phyloP scores from a whole-genome alignment of 2,113 vertebrate species.

The Tenrec ecaudatus region DNA sequence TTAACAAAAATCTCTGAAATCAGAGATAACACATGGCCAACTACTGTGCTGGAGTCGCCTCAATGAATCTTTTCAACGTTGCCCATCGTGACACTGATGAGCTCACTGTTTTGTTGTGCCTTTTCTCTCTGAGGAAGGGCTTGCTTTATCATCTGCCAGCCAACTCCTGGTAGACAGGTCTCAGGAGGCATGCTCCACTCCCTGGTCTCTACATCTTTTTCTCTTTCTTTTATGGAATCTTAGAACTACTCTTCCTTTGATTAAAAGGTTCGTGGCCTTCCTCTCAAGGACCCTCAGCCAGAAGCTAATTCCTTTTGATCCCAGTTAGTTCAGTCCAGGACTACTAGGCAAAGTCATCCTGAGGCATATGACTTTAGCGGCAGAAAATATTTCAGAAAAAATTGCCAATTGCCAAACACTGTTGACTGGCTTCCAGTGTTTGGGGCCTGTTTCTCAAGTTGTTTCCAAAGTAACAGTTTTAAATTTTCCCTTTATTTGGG shows the following conservation, averaged over 20 bases:
- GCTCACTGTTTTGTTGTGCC: conserved; percentile 56
- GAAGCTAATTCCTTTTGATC: not conserved
- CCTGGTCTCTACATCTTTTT: not conserved
- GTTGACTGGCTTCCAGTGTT: conserved; percentile 48
- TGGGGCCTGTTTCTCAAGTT: conserved; percentile 58
- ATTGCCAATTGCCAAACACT: conserved; percentile 28
- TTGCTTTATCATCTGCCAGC: conserved; percentile 31
- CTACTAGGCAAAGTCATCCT: conserved; percentile 27
- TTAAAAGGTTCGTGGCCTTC: conserved; percentile 10
- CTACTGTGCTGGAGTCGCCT: conserved; percentile 48
- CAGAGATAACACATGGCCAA: conserved; percentile 52
- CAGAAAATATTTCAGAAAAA: conserved; percentile 63
- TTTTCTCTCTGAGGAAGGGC: not conserved
- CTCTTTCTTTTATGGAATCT: not conserved
- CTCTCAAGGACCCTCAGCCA: conserved; percentile 26
- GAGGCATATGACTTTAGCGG: conserved; percentile 42
- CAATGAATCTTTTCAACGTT: conserved; percentile 67
- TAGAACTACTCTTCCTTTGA: not conserved
- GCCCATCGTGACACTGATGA: conserved; percentile 50
- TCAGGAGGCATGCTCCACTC: not conserved
- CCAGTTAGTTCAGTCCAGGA: conserved; percentile 8
- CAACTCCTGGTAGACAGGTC: not conserved
- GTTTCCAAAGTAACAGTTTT: conserved; percentile 56
- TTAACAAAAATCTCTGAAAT: conserved; percentile 57
- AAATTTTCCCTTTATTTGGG: conserved; percentile 26